Evolutionary conservation across 2,113 vertebrate genomes (phyloP).

Genomic region (Anolis carolinensis): DNA sequence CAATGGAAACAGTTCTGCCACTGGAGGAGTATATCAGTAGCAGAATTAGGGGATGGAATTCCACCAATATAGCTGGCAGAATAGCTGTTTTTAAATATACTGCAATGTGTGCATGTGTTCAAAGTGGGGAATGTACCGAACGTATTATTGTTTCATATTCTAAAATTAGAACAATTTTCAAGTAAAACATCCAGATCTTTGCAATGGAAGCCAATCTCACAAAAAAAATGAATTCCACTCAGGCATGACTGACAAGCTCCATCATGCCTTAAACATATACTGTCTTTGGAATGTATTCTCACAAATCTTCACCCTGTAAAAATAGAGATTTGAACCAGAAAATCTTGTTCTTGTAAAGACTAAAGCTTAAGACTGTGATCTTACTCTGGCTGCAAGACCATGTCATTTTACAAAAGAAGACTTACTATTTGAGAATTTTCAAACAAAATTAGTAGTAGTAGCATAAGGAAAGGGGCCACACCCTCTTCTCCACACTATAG

Average conservation of each 20-base stretch:
- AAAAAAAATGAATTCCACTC: conserved; percentile 46
- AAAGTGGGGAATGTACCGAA: not conserved
- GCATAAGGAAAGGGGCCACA: not conserved
- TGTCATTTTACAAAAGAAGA: not conserved
- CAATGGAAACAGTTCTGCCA: not conserved
- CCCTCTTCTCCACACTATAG: not conserved
- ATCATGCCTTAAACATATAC: conserved; percentile 31
- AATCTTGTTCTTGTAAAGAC: conserved; percentile 21
- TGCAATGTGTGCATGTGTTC: not conserved
- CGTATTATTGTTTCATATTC: not conserved
- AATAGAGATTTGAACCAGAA: not conserved
- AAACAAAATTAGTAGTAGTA: too few species aligned
- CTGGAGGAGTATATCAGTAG: not conserved
- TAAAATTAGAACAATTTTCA: conserved; percentile 6
- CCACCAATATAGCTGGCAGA: not conserved
- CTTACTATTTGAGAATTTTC: not conserved
- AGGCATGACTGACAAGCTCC: conserved; percentile 18
- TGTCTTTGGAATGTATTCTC: conserved; percentile 32
- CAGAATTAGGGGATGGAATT: not conserved
- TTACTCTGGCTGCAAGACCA: not conserved
- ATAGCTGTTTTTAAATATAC: not conserved
- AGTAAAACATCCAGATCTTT: conserved; percentile 11
- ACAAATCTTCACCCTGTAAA: conserved; percentile 15
- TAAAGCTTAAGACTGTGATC: not conserved
- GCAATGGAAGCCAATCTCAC: conserved; percentile 38